These are phyloP conservation scores for Epizoanthus fatuus DNA, from an alignment of 92 coral and sea anemone species.

Conservation along the genomic window DNA sequence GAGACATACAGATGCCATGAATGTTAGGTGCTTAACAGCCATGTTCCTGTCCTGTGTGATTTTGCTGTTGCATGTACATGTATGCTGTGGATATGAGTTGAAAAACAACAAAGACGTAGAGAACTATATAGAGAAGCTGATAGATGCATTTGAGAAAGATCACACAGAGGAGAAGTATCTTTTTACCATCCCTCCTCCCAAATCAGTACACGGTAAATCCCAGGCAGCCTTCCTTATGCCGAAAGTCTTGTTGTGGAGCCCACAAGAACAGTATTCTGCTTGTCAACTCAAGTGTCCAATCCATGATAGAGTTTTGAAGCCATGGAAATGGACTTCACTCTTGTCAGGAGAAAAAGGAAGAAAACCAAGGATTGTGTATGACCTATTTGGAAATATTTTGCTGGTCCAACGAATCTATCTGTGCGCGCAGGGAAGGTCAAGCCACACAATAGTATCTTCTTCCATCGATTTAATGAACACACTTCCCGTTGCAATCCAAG, in stretches of 20 bases:
- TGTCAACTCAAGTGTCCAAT: conserved; percentile 44
- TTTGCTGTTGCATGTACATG: conserved; percentile 17
- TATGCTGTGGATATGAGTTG: not conserved
- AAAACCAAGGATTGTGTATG: conserved; percentile 50
- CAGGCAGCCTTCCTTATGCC: conserved; percentile 44
- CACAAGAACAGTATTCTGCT: conserved; percentile 61
- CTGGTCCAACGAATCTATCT: conserved; percentile 53
- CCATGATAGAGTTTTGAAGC: conserved; percentile 27
- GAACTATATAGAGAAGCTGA: conserved; percentile 21
- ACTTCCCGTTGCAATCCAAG: conserved; percentile 28
- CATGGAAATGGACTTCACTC: conserved; percentile 35
- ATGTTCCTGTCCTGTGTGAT: not conserved
- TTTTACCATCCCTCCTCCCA: conserved; percentile 26
- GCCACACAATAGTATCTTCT: conserved; percentile 28
- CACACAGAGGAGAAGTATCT: conserved; percentile 19
- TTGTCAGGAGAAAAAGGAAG: conserved; percentile 14
- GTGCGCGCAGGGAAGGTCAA: conserved; percentile 35
- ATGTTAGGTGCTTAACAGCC: not conserved
- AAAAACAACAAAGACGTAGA: not conserved
- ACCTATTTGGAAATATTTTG: conserved; percentile 60
- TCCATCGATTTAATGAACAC: conserved; percentile 33
- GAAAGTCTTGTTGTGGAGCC: conserved; percentile 67
- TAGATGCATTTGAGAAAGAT: conserved; percentile 20
- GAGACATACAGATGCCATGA: no score
- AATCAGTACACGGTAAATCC: not conserved